Base-by-base conservation (phyloP, 2,113 vertebrate genomes). In the Heterotilapia buettikoferi region DNA sequence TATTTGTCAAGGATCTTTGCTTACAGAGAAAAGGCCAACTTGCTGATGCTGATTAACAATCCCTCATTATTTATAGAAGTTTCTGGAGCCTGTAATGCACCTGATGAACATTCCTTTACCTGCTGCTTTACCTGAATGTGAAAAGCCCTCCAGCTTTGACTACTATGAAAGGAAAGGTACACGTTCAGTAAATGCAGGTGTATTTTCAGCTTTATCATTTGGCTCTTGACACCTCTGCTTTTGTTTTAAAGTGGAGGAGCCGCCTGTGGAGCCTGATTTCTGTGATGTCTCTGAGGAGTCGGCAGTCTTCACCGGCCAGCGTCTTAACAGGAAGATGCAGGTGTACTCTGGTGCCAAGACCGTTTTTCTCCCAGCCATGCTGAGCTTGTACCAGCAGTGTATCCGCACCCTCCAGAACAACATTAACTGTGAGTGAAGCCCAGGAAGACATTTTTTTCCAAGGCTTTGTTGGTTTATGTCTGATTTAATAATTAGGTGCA, bases 331-430 rank as follows among this genome's bases (percentile, higher is more conserved):
- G 84, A 98, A 98, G 93, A 98, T 98, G 97, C 97, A 97, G 26
- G 97, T 98, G 61, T 98, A 98, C 89, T 98, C 98, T 0, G 98
- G 98, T 7, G 94, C 95, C 9, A 98, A 98, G 94, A 86, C 95
- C 0, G 54, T 79, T 14, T 97, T 90, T 85, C 97, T 98, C 57
- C 96, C 96, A 1, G 88, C 97, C 89, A 98, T 98, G 98, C 97
- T 98, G 92, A 96, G 96, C 0, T 89, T 98, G 40, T 96, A 97
- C 91, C 97, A 98, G 45, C 98, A 97, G 91, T 98, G 98, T 86
- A 96, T 98, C 85, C 97, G 97, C 4, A 83, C 97, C 2, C 97
- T 98, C 45, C 98, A 98, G 91, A 98, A 98, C 93, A 98, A 98
- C 86, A 97, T 98, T 9, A 96, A 98, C 36, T 94, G 98, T 98